A percentile compares a stretch with the other conserved stretches of the same genome.
phyloP scores from a whole-genome alignment of 2,888 invertebrate species.

The Ennomos fuscantarius region DNA sequence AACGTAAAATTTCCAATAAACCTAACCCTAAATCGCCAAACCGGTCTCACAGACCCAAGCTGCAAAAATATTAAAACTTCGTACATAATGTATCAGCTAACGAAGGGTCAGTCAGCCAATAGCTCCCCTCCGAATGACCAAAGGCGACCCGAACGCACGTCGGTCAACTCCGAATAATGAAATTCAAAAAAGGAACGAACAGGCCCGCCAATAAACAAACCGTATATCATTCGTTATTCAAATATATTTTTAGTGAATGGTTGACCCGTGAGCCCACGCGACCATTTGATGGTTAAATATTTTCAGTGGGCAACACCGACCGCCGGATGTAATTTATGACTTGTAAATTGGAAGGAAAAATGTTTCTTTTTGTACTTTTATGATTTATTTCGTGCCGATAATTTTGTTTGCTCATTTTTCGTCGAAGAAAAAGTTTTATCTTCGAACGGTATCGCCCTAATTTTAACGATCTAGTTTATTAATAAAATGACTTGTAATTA shows the following conservation, averaged over 20 bases:
- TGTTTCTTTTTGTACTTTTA: slow-evolving; percentile 39
- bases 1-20: slow-evolving; percentile 80
- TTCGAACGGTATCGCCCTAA: slow-evolving; percentile 59
- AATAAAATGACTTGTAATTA: slow-evolving; percentile 81
- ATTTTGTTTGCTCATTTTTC: slow-evolving; percentile 34
- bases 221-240: slow-evolving; percentile 84
- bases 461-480: slow-evolving; percentile 78
- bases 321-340: slow-evolving; percentile 74
- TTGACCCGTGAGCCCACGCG: slow-evolving; percentile 82
- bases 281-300: slow-evolving; percentile 82
- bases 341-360: slow-evolving; percentile 61
- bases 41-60: slow-evolving; percentile 71
- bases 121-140: slow-evolving; percentile 70
- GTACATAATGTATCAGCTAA: slow-evolving; percentile 73
- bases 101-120: slow-evolving; percentile 71
- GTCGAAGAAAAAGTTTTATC: slow-evolving; percentile 26
- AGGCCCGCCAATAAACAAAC: slow-evolving; percentile 84
- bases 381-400: slow-evolving; percentile 36
- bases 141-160: slow-evolving; percentile 74
- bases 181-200: slow-evolving; percentile 78
- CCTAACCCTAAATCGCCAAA: slow-evolving; percentile 53
- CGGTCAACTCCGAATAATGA: slow-evolving; percentile 75
- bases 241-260: slow-evolving; percentile 80
- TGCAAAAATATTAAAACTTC: slow-evolving; percentile 77
- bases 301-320: slow-evolving; percentile 77